A percentile compares a stretch with the other conserved stretches of the same genome.
Conservation (phyloP, 2,888 invertebrate species). For the Eueremaeus valkanovi region DNA sequence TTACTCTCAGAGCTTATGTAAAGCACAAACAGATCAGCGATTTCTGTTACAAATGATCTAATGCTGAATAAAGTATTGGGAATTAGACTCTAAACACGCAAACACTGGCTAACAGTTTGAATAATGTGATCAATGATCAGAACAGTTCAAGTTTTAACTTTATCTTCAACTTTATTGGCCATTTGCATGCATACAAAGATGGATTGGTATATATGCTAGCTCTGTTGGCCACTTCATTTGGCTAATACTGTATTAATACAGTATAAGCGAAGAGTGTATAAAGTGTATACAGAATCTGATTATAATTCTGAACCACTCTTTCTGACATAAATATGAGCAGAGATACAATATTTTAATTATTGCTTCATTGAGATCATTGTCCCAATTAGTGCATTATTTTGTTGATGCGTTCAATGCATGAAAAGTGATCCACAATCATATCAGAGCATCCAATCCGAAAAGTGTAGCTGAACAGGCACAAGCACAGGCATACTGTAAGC, state of each 20-base stretch:
- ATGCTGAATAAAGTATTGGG: neutral
- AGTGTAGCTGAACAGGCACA: no score
- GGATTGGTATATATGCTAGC: neutral
- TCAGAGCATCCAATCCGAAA: neutral
- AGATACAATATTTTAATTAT: slow-evolving; percentile 17
- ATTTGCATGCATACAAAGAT: neutral
- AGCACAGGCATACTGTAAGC: no score
- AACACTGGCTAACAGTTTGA: neutral
- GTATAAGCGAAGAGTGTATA: no score
- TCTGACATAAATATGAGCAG: slow-evolving; percentile 2
- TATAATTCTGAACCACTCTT: neutral
- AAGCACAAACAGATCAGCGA: neutral
- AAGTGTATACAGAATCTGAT: neutral
- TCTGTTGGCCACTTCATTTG: neutral
- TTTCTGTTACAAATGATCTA: neutral
- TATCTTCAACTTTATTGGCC: neutral
- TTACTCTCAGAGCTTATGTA: neutral
- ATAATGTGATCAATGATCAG: neutral
- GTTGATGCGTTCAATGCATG: slow-evolving; percentile 22
- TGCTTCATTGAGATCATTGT: slow-evolving; percentile 16
- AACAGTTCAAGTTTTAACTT: neutral
- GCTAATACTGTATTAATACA: no score
- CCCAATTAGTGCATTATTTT: slow-evolving; percentile 7
- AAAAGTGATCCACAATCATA: slow-evolving; percentile 30
- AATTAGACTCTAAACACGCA: neutral